Evolutionary conservation across 1,140 invertebrate genomes (phyloP), one percentile per base, ranked within the genome.

Genomic region (Phortica variegata): DNA sequence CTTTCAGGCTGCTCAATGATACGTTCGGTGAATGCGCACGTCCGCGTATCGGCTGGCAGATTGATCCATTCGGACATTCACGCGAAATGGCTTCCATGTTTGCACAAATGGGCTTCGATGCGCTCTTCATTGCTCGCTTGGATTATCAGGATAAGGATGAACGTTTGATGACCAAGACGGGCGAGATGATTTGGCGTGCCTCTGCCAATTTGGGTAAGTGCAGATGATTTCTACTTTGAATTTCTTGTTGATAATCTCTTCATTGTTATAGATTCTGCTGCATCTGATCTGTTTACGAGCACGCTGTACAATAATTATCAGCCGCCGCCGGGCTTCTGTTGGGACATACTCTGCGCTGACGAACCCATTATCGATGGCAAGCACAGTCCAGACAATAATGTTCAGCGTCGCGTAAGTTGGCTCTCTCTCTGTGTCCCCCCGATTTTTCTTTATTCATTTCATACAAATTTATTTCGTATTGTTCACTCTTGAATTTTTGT

Each of bases 41-140:
- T 12, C 93, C 92, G 0, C 82, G 81, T 29, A 82, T 93, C 4
- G 91, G 88, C 1, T 96, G 93, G 93, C 93, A 96, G 77, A 95
- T 96, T 34, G 92, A 95, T 79, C 91, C 93, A 0, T 96, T 95
- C 66, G 93, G 93, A 0, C 93, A 97, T 71, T 92, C 91, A 0
- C 75, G 89, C 21, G 93, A 95, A 49, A 66, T 68, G 79, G 91
- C 92, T 0, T 91, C 90, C 0, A 77, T 95, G 6, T 89, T 95
- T 65, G 86, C 91, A 0, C 86, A 85, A 39, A 82, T 90, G 79
- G 88, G 87, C 0, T 97, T 89, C 69, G 92, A 97, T 77, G 93
- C 91, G 0, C 76, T 95, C 42, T 90, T 96, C 58, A 84, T 97
- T 52, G 92, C 88, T 1, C 81, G 95, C 17, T 81, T 96, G 12